Percentiles rank a stretch among this genome's conserved stretches.
Conservation (phyloP, 2,888 invertebrate genomes). For the Teleogryllus oceanicus region DNA sequence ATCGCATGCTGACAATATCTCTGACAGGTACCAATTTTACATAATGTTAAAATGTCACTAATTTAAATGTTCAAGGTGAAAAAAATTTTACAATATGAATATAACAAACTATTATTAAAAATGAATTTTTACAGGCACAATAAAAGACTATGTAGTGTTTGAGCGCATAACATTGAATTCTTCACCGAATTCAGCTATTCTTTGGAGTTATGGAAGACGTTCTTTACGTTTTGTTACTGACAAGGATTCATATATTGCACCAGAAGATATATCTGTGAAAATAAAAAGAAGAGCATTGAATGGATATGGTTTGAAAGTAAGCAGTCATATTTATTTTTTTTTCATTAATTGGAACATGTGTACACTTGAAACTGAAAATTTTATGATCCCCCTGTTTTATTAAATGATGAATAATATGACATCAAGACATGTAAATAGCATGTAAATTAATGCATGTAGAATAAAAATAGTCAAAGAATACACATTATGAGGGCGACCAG, state of each 20-base stretch:
- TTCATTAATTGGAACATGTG: too few relatives aligned
- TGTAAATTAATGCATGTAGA: too few relatives aligned
- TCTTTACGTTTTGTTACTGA: slow-evolving; percentile 60
- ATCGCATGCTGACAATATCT: slow-evolving; percentile 68
- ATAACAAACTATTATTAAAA: neutral
- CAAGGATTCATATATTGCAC: slow-evolving; percentile 51
- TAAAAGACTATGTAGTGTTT: slow-evolving; percentile 72
- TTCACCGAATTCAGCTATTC: slow-evolving; percentile 68
- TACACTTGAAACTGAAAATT: too few relatives aligned
- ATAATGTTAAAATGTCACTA: neutral
- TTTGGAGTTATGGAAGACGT: slow-evolving; percentile 72
- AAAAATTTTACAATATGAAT: neutral
- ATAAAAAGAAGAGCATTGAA: slow-evolving; percentile 68
- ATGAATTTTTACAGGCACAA: slow-evolving; percentile 49
- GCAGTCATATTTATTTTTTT: neutral
- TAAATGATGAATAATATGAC: too few relatives aligned
- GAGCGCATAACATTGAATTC: slow-evolving; percentile 80
- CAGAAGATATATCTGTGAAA: slow-evolving; percentile 68
- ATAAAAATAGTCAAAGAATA: too few relatives aligned
- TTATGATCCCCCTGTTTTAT: too few relatives aligned
- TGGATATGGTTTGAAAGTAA: slow-evolving; percentile 78
- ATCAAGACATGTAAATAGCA: too few relatives aligned
- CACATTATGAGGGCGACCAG: too few relatives aligned
- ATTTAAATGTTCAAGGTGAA: too few relatives aligned
- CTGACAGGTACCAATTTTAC: slow-evolving; percentile 49